A percentile compares a stretch with the other conserved stretches of the same genome.
Evolutionary conservation across 1,140 invertebrate species (phyloP).

Genomic region (Brachionus calyciflorus): DNA sequence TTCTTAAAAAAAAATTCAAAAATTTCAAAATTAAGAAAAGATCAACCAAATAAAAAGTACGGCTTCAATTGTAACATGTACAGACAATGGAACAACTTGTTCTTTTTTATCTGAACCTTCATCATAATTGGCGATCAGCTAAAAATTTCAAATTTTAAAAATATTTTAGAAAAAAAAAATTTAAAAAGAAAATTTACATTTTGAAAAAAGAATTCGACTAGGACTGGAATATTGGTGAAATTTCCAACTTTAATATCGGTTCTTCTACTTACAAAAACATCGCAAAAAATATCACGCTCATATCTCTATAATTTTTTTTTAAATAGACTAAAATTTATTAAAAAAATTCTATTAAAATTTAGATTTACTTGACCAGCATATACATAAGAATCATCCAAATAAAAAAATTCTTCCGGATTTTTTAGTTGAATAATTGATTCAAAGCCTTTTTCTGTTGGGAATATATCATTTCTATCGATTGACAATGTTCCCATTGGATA

Average conservation of each 20-base stretch:
- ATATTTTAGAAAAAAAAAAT: background rate
- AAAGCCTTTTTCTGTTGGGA: background rate
- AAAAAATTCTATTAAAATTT: background rate
- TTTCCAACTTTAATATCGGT: conserved; percentile 10
- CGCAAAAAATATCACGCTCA: conserved; percentile 37
- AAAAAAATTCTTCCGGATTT: conserved; percentile 1
- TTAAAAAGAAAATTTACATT: background rate
- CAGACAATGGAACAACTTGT: conserved; percentile 33
- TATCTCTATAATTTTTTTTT: background rate
- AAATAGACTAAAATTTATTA: background rate
- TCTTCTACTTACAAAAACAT: conserved; percentile 37
- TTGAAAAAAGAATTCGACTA: conserved; percentile 19
- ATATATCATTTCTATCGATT: conserved; percentile 15
- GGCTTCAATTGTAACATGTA: background rate
- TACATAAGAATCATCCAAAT: conserved; percentile 16
- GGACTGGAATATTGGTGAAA: background rate
- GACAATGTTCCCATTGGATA: conserved; percentile 44
- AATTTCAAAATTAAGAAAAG: background rate
- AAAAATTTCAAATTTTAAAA: background rate
- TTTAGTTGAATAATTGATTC: background rate
- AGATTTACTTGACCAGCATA: conserved; percentile 29
- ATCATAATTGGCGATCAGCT: background rate
- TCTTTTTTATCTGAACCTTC: conserved; percentile 6
- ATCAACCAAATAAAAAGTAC: conserved; percentile 12
- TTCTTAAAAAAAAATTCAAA: background rate